Evolutionary conservation across 1,140 invertebrate genomes (phyloP).

Genomic region (Drosophila sucinea): DNA sequence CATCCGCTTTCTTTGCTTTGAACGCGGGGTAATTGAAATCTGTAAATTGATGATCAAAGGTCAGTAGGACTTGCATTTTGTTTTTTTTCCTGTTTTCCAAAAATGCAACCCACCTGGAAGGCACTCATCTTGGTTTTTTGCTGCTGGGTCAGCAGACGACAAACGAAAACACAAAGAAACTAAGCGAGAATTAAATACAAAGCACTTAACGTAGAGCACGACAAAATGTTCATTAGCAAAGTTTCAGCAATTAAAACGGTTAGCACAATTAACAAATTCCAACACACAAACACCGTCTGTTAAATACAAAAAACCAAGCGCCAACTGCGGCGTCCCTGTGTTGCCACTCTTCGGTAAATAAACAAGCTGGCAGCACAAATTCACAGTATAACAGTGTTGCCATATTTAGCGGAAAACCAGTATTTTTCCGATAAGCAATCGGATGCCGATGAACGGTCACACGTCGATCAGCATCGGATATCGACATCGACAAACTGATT

Average conservation of each 20-base stretch:
- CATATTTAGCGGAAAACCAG: too few species aligned
- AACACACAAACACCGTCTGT: slow-evolving; percentile 26
- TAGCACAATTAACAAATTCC: slow-evolving; percentile 50
- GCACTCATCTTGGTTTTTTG: slow-evolving; percentile 59
- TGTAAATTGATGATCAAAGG: slow-evolving; percentile 19
- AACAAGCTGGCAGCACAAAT: too few species aligned
- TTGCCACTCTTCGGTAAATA: too few species aligned
- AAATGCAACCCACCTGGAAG: slow-evolving; percentile 57
- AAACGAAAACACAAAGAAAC: slow-evolving; percentile 19
- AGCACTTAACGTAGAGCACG: slow-evolving; percentile 18
- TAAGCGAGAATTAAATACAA: slow-evolving; percentile 17
- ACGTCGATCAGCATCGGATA: too few species aligned
- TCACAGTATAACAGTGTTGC: too few species aligned
- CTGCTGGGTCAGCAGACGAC: not conserved
- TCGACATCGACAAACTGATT: too few species aligned
- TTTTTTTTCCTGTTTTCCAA: not conserved
- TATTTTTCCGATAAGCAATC: too few species aligned
- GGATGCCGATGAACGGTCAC: too few species aligned
- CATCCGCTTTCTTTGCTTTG: slow-evolving; percentile 60
- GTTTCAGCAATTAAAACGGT: slow-evolving; percentile 32
- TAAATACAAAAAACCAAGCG: slow-evolving; percentile 50
- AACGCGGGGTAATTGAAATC: slow-evolving; percentile 72
- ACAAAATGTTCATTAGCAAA: slow-evolving; percentile 32
- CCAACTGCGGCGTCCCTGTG: slow-evolving; percentile 30
- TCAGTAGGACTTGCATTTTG: too few species aligned